Percentiles rank a stretch among this genome's conserved stretches.
Evolutionary conservation across 2,888 invertebrate genomes (phyloP).

Genomic region (Luperina nickerlii): DNA sequence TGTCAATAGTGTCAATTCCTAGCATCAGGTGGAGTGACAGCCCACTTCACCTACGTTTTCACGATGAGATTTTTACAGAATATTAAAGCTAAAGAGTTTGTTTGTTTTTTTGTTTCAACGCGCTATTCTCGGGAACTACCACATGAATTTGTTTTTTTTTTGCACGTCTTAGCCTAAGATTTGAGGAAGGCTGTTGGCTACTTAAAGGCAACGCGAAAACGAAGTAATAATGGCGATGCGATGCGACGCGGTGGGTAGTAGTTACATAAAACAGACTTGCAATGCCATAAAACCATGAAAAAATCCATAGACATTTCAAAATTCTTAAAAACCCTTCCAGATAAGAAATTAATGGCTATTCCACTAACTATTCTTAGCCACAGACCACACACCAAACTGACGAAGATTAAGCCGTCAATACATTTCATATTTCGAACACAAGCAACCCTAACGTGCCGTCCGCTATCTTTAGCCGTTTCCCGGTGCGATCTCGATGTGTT

Average conservation of each 20-base stretch:
- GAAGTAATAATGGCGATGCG: too few relatives aligned
- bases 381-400: constrained; percentile 57
- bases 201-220: too few relatives aligned
- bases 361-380: constrained; percentile 38
- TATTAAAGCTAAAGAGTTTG: too few relatives aligned
- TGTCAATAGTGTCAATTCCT: too few relatives aligned
- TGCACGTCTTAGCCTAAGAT: too few relatives aligned
- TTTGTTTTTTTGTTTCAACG: too few relatives aligned
- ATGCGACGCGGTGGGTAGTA: neutral
- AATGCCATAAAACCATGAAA: constrained; percentile 1
- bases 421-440: constrained; percentile 49
- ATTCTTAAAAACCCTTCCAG: neutral
- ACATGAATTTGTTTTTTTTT: too few relatives aligned
- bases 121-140: too few relatives aligned
- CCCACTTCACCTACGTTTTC: too few relatives aligned
- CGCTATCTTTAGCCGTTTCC: constrained; percentile 81
- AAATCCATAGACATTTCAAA: neutral
- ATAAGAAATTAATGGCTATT: constrained; percentile 21
- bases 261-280: neutral
- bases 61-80: too few relatives aligned
- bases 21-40: too few relatives aligned
- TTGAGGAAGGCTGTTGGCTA: too few relatives aligned
- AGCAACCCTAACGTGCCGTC: constrained; percentile 57
- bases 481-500: constrained; percentile 76
- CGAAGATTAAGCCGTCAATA: constrained; percentile 57